These are phyloP conservation scores for Strongylocentrotus purpuratus DNA, from an alignment of 35 echinoderm and acorn worm species.

Conservation along the genomic window DNA sequence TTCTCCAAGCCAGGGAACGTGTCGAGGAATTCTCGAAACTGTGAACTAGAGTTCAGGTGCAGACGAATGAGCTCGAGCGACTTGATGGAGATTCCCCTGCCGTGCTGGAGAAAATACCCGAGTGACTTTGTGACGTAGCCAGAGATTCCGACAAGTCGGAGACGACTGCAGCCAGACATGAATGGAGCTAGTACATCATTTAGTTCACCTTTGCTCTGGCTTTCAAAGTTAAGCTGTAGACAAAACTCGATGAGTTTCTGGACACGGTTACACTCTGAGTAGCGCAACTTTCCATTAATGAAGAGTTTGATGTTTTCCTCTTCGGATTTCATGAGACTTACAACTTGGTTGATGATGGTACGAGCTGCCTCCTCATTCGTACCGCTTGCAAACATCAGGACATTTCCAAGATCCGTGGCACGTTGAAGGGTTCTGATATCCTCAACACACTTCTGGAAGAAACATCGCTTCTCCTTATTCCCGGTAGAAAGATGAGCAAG, in stretches of 20 bases:
- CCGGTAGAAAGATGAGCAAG: constrained; percentile 46
- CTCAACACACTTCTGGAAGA: constrained; percentile 27
- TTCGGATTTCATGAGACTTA: neutral
- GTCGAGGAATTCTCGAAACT: constrained; percentile 57
- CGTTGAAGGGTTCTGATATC: constrained; percentile 43
- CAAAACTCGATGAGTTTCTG: constrained; percentile 56
- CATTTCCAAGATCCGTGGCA: constrained; percentile 42
- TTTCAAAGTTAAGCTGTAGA: constrained; percentile 59
- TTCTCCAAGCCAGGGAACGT: constrained; percentile 48
- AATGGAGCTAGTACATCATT: constrained; percentile 37
- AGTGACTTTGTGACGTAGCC: constrained; percentile 52
- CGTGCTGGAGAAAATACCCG: constrained; percentile 43
- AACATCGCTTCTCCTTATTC: neutral
- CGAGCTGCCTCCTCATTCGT: constrained; percentile 35
- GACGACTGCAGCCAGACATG: constrained; percentile 13
- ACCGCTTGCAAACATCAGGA: constrained; percentile 55
- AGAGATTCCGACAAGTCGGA: constrained; percentile 51
- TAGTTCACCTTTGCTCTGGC: constrained; percentile 42
- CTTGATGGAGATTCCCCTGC: constrained; percentile 26
- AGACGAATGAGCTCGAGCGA: constrained; percentile 43
- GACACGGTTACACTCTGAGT: constrained; percentile 14
- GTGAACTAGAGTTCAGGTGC: constrained; percentile 54
- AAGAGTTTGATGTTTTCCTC: constrained; percentile 50
- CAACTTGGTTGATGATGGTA: constrained; percentile 38
- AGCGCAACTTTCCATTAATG: constrained; percentile 45